Evolutionary conservation across 2,888 invertebrate species (phyloP), one percentile per base, ranked within the genome.

Genomic region (Halictus ligatus): DNA sequence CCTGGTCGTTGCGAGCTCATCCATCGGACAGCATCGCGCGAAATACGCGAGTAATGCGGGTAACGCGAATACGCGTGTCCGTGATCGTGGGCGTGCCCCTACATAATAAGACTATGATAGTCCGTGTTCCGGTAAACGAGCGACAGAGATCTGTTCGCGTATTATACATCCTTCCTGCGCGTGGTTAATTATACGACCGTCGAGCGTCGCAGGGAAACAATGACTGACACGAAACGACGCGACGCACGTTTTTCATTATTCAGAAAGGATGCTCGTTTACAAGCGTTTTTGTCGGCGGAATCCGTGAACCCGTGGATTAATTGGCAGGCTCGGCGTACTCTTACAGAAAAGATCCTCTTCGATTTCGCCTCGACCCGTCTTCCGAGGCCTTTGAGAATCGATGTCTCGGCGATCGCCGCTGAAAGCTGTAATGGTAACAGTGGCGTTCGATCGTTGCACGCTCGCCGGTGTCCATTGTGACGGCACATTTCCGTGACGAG

Each of bases 401-500:
- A 46, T 64, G 78, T 80, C 76, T 85, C 35, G 25, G 25, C 71
- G 76, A 88, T 86, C 73, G 73, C 29, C 73, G 25, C 15, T 75
- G 54, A 29, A 84, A 67, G 25, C 71, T 46, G 75, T 75, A 76
- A 81, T 54, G 50, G 83, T 58, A 80, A 83, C 78, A 73, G 81
- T 74, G 35, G 79, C 69, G 74, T 87, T 83, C 69, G 82, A 85
- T 58, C 35, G 74, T 58, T 46, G 71, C 35, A 80, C 67, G 77
- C 35, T 72, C 12, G 64, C 74, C 69, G 69, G 54, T 74, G 60
- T 76, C 75, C 73, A 81, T 92, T 91, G 92, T 92, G 89, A 89
- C 60, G 83, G 74, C 88, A 86, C 82, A 91, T 92, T 93, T 92
- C 92, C 93, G 94, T 89, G 91, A 88, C 86, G 84, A 85, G 86